phyloP scores from a whole-genome alignment of 2,888 invertebrate genomes.

The Norana najaformis region DNA sequence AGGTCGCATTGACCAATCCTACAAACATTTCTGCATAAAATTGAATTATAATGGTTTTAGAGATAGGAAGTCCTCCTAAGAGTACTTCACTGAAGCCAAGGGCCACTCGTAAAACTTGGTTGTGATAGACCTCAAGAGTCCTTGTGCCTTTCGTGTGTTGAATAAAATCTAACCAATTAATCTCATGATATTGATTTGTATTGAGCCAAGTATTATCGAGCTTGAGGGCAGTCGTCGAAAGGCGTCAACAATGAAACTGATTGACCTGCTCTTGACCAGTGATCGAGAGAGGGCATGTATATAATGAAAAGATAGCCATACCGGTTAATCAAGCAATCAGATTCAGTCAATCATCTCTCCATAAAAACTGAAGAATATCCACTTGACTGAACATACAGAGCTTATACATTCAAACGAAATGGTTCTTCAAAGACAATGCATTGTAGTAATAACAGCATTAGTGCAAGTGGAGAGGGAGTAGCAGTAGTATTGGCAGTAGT shows the following conservation, averaged over 20 bases:
- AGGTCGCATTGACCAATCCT: too few relatives aligned
- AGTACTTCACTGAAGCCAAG: not conserved
- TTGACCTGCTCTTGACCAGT: not conserved
- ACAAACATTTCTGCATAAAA: too few relatives aligned
- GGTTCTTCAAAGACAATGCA: not conserved
- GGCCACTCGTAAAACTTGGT: not conserved
- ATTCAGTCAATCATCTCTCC: not conserved
- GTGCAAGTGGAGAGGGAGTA: not conserved
- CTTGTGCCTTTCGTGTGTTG: not conserved
- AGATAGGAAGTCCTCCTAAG: not conserved
- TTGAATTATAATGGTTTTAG: not conserved
- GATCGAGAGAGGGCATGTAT: too few relatives aligned
- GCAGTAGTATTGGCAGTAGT: not conserved
- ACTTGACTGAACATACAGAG: too few relatives aligned
- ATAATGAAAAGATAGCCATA: not conserved
- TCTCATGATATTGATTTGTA: too few relatives aligned
- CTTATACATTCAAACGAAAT: not conserved
- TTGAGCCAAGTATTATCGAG: not conserved
- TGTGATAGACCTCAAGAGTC: not conserved
- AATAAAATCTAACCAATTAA: not conserved
- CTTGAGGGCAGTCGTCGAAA: not conserved
- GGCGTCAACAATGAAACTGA: not conserved
- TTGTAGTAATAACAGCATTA: not conserved
- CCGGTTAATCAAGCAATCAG: not conserved
- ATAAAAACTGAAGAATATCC: not conserved